Evolutionary conservation across 2,888 invertebrate genomes (phyloP).

Genomic region (Prostheceraeus crozeri): DNA sequence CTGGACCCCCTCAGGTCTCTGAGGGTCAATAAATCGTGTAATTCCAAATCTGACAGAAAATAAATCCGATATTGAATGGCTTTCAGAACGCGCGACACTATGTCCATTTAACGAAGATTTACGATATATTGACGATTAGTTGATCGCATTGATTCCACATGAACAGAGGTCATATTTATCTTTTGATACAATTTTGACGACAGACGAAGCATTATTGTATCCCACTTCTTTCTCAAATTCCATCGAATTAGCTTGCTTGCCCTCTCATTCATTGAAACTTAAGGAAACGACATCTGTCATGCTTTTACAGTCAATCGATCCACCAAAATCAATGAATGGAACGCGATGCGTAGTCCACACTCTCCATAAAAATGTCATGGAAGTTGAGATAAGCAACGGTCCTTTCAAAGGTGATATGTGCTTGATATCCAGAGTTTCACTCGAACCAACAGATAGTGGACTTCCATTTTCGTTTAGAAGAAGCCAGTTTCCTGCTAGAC

Average conservation of each 20-base stretch:
- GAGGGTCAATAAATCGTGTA: no score
- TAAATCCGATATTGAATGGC: no score
- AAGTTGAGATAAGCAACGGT: constrained; percentile 32
- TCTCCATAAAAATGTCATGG: constrained; percentile 28
- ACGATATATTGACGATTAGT: no score
- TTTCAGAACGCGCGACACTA: constrained; percentile 41
- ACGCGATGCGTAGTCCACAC: constrained; percentile 37
- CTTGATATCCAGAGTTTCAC: constrained; percentile 33
- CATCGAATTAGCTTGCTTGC: constrained; percentile 39
- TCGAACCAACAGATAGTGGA: constrained; percentile 23
- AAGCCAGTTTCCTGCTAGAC: constrained; percentile 36
- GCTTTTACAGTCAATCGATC: constrained; percentile 39
- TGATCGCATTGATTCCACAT: no score
- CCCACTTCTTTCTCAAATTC: constrained; percentile 40
- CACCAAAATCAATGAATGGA: constrained; percentile 40
- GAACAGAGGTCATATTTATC: constrained; percentile 35
- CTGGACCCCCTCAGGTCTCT: no score
- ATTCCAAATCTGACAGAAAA: no score
- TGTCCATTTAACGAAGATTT: no score
- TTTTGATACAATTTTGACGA: constrained; percentile 26
- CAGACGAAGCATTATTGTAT: constrained; percentile 36
- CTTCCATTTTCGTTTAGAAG: constrained; percentile 30
- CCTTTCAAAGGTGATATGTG: constrained; percentile 32
- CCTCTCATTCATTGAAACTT: constrained; percentile 37
- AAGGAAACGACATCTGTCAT: constrained; percentile 39